These are phyloP conservation scores for Anguilla obscura DNA, from an alignment of 2,797 vertebrate genomes.

Conservation along the genomic window DNA sequence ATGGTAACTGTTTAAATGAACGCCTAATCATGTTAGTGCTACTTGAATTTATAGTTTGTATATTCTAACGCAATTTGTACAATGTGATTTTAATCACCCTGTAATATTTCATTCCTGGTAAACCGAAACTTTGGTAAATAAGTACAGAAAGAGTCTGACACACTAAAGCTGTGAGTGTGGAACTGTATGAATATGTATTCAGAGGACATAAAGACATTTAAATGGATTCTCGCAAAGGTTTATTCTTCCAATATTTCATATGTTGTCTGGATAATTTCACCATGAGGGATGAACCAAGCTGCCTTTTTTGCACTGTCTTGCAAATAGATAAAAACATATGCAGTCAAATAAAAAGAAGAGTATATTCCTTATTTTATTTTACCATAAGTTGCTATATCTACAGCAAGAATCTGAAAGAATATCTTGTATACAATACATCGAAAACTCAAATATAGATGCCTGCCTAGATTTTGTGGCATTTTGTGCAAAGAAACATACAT, in stretches of 20 bases:
- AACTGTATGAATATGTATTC: constrained; percentile 6
- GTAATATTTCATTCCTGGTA: constrained; percentile 1
- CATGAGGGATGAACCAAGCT: constrained; percentile 51
- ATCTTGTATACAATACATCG: constrained; percentile 41
- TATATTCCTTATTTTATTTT: constrained; percentile 34
- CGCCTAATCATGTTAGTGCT: too few relatives aligned
- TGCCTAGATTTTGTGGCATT: constrained; percentile 32
- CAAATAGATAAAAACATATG: constrained; percentile 30
- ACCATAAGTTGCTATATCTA: constrained; percentile 40
- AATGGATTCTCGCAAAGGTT: background rate
- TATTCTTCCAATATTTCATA: constrained; percentile 14
- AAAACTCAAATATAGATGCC: constrained; percentile 40
- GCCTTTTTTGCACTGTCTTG: constrained; percentile 26
- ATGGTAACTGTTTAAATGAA: too few relatives aligned
- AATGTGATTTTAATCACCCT: constrained; percentile 17
- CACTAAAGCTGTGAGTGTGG: background rate
- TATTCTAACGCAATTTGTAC: constrained; percentile 26
- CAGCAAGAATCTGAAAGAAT: constrained; percentile 43
- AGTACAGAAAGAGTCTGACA: background rate
- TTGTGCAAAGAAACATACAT: constrained; percentile 31
- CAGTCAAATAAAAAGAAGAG: constrained; percentile 46
- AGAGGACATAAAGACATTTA: constrained; percentile 24
- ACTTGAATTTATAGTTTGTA: background rate
- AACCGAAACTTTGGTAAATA: constrained; percentile 17
- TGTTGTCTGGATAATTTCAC: constrained; percentile 44